A percentile compares a stretch with the other conserved stretches of the same genome.
Conservation (phyloP, 2,797 vertebrate genomes). For the Acridotheres tristis region DNA sequence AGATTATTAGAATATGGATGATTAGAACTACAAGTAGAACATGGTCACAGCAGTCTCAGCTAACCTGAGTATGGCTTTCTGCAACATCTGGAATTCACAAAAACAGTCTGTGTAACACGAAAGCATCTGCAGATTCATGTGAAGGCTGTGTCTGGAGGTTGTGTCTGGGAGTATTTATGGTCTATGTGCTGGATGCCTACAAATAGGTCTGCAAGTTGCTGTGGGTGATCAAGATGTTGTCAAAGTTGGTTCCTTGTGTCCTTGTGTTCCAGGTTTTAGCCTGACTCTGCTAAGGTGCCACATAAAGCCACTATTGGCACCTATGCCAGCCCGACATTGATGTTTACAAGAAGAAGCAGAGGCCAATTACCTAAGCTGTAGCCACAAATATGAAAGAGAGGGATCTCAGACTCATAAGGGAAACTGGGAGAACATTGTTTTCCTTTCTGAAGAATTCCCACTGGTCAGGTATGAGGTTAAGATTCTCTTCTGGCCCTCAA, state of each 20-base stretch:
- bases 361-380: background rate
- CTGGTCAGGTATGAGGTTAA: background rate
- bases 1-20: background rate
- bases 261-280: slow-evolving; percentile 10
- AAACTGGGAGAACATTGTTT: background rate
- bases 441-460: background rate
- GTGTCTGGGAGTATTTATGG: background rate
- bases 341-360: background rate
- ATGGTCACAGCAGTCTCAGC: background rate
- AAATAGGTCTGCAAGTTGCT: background rate
- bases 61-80: background rate
- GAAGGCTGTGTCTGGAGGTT: background rate
- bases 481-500: background rate
- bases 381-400: background rate
- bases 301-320: background rate
- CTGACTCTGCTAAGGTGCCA: background rate
- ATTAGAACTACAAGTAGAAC: background rate
- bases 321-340: background rate
- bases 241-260: background rate
- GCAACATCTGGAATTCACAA: background rate
- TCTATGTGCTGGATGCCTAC: background rate
- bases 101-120: background rate
- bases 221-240: background rate
- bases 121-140: background rate
- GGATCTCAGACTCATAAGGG: background rate